These are phyloP conservation scores for Bhutanitis thaidina DNA, from an alignment of 2,888 invertebrate genomes.

Conservation along the genomic window DNA sequence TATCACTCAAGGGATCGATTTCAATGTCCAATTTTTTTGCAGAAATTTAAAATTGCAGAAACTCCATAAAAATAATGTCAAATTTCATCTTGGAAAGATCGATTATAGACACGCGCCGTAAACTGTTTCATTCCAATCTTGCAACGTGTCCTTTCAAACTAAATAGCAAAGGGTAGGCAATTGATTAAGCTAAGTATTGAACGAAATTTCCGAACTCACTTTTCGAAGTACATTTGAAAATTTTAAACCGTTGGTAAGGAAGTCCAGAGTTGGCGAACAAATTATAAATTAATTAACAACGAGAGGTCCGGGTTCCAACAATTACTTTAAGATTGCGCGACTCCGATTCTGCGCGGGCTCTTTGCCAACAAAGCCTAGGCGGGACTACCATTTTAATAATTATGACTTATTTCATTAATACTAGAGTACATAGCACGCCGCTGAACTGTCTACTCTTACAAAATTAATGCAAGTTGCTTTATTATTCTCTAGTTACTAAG, in stretches of 20 bases:
- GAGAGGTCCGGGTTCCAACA: slow-evolving; percentile 48
- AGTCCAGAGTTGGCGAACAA: slow-evolving; percentile 56
- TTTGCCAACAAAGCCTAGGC: slow-evolving; percentile 52
- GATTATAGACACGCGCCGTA: too few species aligned
- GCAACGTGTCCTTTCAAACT: background rate
- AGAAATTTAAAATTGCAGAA: too few species aligned
- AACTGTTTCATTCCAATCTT: background rate
- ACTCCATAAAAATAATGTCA: too few species aligned
- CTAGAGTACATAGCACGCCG: slow-evolving; percentile 28
- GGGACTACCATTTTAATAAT: slow-evolving; percentile 55
- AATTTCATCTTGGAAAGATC: too few species aligned
- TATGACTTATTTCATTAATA: slow-evolving; percentile 55
- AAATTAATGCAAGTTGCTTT: slow-evolving; percentile 8
- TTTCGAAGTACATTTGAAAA: slow-evolving; percentile 28
- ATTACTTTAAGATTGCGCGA: slow-evolving; percentile 59
- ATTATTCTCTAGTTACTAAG: background rate
- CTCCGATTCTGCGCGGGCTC: slow-evolving; percentile 52
- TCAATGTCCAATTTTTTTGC: too few species aligned
- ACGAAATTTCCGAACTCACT: slow-evolving; percentile 2
- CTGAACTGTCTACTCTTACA: slow-evolving; percentile 12
- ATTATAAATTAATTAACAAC: slow-evolving; percentile 72
- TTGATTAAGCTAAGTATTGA: slow-evolving; percentile 2
- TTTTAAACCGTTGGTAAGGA: slow-evolving; percentile 37
- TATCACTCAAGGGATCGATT: too few species aligned
- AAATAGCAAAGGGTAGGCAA: background rate